A percentile compares a stretch with the other conserved stretches of the same genome.
Evolutionary conservation across 2,113 vertebrate genomes (phyloP).

Genomic region (Athene cunicularia): DNA sequence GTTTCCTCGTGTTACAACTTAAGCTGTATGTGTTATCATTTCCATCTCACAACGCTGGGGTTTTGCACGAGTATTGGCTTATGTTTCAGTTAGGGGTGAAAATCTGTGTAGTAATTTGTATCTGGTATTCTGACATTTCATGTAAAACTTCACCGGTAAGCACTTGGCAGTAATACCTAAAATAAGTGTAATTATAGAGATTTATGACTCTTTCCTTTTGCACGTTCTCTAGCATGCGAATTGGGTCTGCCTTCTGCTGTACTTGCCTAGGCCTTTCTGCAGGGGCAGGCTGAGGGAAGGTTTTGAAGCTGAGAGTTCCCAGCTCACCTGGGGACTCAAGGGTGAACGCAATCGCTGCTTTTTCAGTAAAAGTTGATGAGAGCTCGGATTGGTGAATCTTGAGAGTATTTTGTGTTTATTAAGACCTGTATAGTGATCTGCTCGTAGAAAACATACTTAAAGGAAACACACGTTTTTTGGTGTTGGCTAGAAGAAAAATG

Average conservation of each 20-base stretch:
- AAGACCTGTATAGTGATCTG: accelerated
- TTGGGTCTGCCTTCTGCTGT: background rate
- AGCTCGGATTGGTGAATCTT: background rate
- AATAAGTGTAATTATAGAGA: background rate
- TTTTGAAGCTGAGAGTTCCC: background rate
- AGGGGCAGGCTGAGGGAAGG: background rate
- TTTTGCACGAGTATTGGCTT: background rate
- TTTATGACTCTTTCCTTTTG: background rate
- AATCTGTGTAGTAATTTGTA: background rate
- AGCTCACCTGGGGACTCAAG: background rate
- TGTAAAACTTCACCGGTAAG: background rate
- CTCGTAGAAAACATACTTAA: accelerated
- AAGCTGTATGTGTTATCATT: background rate
- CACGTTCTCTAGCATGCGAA: background rate
- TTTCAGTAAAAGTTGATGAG: background rate
- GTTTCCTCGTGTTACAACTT: background rate
- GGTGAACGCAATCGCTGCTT: background rate
- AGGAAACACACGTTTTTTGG: accelerated
- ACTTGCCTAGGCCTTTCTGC: background rate
- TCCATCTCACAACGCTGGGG: background rate
- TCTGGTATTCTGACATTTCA: background rate
- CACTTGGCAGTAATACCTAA: background rate
- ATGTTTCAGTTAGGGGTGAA: background rate
- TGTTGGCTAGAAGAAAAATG: background rate
- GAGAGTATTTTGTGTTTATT: background rate